Conservation (phyloP, 2,797 vertebrate genomes). For the Gallinago stenura region DNA sequence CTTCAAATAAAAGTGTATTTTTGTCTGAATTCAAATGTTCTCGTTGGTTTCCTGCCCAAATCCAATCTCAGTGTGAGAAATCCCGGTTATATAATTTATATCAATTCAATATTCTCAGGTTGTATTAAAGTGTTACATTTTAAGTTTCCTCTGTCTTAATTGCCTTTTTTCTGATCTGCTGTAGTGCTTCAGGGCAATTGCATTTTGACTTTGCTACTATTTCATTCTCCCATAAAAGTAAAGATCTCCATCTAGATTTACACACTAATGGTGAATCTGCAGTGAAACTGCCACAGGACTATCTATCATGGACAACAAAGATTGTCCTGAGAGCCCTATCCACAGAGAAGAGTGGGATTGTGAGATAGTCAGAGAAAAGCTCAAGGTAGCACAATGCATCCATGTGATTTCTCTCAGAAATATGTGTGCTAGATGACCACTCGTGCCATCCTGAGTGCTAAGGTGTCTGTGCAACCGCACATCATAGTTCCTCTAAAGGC, state of each 20-base stretch:
- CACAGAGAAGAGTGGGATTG: neutral
- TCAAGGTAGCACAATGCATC: neutral
- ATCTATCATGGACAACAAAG: fast-evolving
- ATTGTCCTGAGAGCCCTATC: neutral
- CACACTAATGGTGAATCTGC: neutral
- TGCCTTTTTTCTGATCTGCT: neutral
- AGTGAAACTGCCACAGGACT: neutral
- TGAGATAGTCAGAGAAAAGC: neutral
- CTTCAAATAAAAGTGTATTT: neutral
- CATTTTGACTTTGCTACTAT: neutral
- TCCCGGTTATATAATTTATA: neutral
- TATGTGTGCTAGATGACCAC: neutral
- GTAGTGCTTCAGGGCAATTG: neutral
- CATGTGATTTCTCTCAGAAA: neutral
- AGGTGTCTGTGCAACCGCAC: neutral
- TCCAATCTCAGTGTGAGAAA: neutral
- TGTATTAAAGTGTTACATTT: neutral
- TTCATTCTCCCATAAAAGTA: neutral
- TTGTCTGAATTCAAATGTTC: neutral
- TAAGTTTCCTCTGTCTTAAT: neutral
- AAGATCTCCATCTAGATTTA: neutral
- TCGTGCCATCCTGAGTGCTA: no score
- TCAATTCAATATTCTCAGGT: neutral
- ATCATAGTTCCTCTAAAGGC: neutral
- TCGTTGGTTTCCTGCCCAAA: neutral